A percentile compares a stretch with the other conserved stretches of the same genome.
Conservation (phyloP, 2,113 vertebrate species). For the Picathartes gymnocephalus region DNA sequence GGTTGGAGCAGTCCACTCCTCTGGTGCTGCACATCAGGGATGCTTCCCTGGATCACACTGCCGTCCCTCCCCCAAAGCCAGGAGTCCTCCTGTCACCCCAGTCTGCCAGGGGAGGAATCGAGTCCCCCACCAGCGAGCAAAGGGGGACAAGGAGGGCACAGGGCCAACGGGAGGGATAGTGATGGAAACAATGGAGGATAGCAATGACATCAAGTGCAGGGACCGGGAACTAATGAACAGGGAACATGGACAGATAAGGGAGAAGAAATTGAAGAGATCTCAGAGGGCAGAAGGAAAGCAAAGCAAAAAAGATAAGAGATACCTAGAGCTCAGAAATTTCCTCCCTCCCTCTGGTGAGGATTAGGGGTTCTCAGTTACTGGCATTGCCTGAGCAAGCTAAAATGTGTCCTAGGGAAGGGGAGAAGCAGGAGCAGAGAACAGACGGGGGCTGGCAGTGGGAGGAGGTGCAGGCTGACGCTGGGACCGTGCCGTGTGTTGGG, state of each 20-base stretch:
- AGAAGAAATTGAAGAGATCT: background rate
- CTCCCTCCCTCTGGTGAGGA: background rate
- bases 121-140: background rate
- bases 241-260: background rate
- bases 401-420: background rate
- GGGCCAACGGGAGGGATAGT: accelerated
- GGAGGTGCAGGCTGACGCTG: background rate
- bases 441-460: background rate
- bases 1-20: background rate
- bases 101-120: background rate
- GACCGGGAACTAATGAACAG: background rate
- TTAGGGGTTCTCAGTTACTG: constrained; percentile 7
- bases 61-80: background rate
- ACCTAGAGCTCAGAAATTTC: background rate
- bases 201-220: background rate
- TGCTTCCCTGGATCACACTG: background rate
- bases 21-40: background rate
- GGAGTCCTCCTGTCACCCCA: background rate
- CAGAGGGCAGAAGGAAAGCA: background rate
- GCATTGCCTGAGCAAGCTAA: constrained; percentile 9
- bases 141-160: background rate
- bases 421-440: background rate
- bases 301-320: background rate
- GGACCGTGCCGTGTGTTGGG: background rate
- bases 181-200: background rate